Evolutionary conservation across 2,888 invertebrate genomes (phyloP), one percentile per base, ranked within the genome.

Genomic region (Linnaemya tessellans): DNA sequence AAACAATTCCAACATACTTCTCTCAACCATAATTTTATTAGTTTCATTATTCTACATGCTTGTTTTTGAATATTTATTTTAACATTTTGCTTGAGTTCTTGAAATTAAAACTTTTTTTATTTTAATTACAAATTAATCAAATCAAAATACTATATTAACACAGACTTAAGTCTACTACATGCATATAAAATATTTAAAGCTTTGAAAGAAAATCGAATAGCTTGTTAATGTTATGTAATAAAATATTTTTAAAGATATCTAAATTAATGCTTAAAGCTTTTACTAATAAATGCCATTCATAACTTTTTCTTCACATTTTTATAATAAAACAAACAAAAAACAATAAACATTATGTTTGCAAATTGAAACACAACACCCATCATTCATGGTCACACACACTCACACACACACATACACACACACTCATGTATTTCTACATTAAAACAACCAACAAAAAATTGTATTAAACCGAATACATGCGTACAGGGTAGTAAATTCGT

Each of bases 401-500:
- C 30, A 0, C 41, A 22, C 56, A 58, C 30, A 30, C 30, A 30
- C 30, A 30, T 5, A 30, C 30, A 3, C 30, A 30, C 30, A 30
- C 30, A 30, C 5, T 3, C 54, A 35, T 71, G 64, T 60, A 68
- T 49, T 60, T 30, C 41, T 51, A 43, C 70, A 71, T 54, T 56
- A 41, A 41, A 70, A 78, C 15, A 38, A 71, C 43, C 18, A 0
- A 8, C 25, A 46, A 51, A 56, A 54, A 4, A 43, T 30, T 60
- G 10, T n/a, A 62, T 62, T 51, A 62, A 38, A 22, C n/a, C 35
- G 46, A 49, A 74, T 22, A 49, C 46, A 46, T 20, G 22, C 43
- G 25, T 88, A 90, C 94, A 95, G 96, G 96, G 96, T 91, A 96
- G 96, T 91, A 95, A 96, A 92, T 97, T 97, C 93, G 94, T 97